A percentile compares a stretch with the other conserved stretches of the same genome.
Evolutionary conservation across 1,140 invertebrate species (phyloP).

Genomic region (Lepidotrigona ventralis): DNA sequence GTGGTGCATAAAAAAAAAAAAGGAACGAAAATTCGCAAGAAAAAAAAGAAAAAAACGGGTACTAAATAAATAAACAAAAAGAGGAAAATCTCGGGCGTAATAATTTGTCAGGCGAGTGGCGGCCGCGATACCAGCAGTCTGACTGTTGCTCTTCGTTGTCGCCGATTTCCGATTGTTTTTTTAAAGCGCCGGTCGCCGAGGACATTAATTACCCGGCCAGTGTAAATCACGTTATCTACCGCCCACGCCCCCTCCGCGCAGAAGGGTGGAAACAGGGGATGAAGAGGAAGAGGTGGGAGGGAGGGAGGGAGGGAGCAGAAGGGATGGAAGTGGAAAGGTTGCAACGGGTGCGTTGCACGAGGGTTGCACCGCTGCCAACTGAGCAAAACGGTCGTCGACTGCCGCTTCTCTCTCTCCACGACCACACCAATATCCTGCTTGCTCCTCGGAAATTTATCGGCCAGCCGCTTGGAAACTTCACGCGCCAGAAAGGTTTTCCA

Average conservation of each 20-base stretch:
- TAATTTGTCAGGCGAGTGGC: slow-evolving; percentile 69
- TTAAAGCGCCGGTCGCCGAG: slow-evolving; percentile 64
- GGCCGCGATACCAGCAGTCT: slow-evolving; percentile 58
- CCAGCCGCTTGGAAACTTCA: slow-evolving; percentile 48
- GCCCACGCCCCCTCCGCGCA: slow-evolving; percentile 47
- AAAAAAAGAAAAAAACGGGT: not conserved
- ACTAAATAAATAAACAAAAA: slow-evolving; percentile 27
- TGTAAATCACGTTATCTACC: slow-evolving; percentile 76
- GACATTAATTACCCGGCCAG: slow-evolving; percentile 73
- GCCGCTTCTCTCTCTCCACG: slow-evolving; percentile 29
- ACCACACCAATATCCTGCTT: slow-evolving; percentile 65
- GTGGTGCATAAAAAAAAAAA: not conserved
- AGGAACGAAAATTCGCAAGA: too few relatives aligned
- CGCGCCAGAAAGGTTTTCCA: slow-evolving; percentile 5
- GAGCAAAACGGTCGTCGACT: slow-evolving; percentile 62
- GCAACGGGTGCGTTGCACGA: slow-evolving; percentile 49
- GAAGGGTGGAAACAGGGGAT: slow-evolving; percentile 17
- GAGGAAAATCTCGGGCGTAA: slow-evolving; percentile 51
- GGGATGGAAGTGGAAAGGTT: not conserved
- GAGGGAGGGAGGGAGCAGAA: not conserved
- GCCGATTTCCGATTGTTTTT: slow-evolving; percentile 76
- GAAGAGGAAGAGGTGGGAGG: not conserved
- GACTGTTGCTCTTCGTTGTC: slow-evolving; percentile 67
- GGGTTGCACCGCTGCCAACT: slow-evolving; percentile 60
- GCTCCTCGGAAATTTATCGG: slow-evolving; percentile 60